Conservation (phyloP, 1,140 invertebrate genomes). For the Metaphire vulgaris region DNA sequence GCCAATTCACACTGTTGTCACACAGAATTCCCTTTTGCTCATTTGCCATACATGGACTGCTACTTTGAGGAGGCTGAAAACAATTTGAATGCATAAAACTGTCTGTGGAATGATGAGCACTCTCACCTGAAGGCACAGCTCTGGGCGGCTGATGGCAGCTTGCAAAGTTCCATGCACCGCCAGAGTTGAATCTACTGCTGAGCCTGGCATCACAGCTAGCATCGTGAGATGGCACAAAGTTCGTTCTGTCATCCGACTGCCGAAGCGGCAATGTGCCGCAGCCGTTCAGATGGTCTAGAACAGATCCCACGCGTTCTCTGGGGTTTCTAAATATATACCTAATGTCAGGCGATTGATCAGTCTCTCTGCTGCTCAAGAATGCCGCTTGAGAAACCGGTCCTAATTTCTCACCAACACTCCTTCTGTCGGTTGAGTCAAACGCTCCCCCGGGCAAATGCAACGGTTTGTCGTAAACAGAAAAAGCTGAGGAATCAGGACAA, state of each 20-base stretch:
- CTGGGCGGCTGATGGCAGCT: too few species aligned
- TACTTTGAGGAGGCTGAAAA: too few species aligned
- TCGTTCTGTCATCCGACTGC: background rate
- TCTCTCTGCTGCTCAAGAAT: background rate
- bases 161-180: background rate
- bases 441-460: too few species aligned
- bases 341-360: background rate
- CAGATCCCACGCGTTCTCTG: background rate
- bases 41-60: too few species aligned
- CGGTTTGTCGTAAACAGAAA: background rate
- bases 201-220: background rate
- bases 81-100: too few species aligned
- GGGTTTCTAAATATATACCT: background rate
- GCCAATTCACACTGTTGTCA: too few species aligned
- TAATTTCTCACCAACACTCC: background rate
- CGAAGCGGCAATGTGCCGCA: background rate
- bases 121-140: too few species aligned
- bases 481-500: background rate
- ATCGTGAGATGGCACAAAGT: background rate
- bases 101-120: too few species aligned
- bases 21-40: too few species aligned
- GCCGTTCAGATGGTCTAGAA: background rate
- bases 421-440: too few species aligned
- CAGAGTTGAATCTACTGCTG: background rate
- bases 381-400: background rate